Evolutionary conservation across 1,140 invertebrate species (phyloP), one percentile per base, ranked within the genome.

Genomic region (Halictus rubicundus): DNA sequence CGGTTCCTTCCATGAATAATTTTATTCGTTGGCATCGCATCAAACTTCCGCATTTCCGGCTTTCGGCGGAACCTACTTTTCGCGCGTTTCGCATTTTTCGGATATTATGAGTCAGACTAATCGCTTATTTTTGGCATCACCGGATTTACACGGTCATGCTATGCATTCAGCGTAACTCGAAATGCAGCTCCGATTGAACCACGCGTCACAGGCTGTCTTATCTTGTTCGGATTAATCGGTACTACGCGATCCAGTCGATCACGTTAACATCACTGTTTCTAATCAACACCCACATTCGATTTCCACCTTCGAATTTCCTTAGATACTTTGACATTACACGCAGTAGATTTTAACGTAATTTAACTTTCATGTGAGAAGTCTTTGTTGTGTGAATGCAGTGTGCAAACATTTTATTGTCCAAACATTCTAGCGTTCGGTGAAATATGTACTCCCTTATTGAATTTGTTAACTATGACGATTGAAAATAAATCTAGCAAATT

Each of bases 41-140:
- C 65, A 69, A 77, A 7, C 54, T 76, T 76, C 74, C 74, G 64
- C 65, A 68, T 76, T 46, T 76, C 74, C 65, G 52, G 74, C 23
- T 57, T 68, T 57, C 32, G 64, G 32, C 27, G 73, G 25, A 59
- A 68, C 12, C 46, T 42, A 61, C 37, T 37, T 60, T 76, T 14
- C 16, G 32, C 63, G 63, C 32, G 61, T 25, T 16, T 27, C 25
- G 19, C 37, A 68, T 76, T 76, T 76, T 46, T 46, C 54, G 25
- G 8, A 60, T 32, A 46, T 76, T 46, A 68, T 23, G 37, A 59
- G 0, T 57, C 61, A 16, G 0, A 14, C 63, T 46, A 21, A 76
- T 46, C 54, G 25, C 25, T 25, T 68, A 76, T 76, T 76, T 76
- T 42, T 59, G 39, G 74, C 39, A 12, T 0, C 6, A 0, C 39